Evolutionary conservation across 2,113 vertebrate genomes (phyloP).

Genomic region (Lipotes vexillifer): DNA sequence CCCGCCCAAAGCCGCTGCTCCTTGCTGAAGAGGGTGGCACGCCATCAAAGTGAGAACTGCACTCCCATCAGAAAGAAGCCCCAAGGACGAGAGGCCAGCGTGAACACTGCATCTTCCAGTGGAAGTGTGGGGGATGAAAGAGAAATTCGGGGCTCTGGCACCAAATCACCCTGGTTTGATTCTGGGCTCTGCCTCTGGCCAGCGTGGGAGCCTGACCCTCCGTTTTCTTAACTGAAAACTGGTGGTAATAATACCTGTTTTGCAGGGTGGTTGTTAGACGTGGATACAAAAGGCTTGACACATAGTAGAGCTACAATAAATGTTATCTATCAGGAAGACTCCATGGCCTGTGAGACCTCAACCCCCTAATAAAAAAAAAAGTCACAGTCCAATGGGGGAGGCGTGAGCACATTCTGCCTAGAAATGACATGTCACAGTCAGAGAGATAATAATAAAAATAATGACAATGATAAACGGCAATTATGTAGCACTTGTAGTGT

Average conservation of each 20-base stretch:
- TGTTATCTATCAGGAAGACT: background rate
- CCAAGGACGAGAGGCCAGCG: background rate
- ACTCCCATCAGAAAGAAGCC: background rate
- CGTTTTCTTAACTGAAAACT: background rate
- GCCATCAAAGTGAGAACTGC: background rate
- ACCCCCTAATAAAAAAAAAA: background rate
- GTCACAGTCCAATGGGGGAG: background rate
- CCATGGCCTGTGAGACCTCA: background rate
- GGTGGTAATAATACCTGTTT: background rate
- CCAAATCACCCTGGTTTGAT: accelerated
- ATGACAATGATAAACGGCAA: background rate
- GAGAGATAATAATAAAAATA: background rate
- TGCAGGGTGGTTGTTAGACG: background rate
- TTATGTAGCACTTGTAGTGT: background rate
- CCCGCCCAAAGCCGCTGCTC: accelerated
- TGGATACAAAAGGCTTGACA: background rate
- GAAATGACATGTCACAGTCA: background rate
- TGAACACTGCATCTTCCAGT: accelerated
- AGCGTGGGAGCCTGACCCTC: background rate
- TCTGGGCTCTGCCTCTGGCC: background rate
- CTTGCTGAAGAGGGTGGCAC: background rate
- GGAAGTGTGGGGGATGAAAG: background rate
- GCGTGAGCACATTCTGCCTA: background rate
- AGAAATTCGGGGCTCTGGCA: background rate
- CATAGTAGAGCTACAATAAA: background rate